Evolutionary conservation across 2,797 vertebrate species (phyloP), one percentile per base, ranked within the genome.

Genomic region (Microctenopoma stevenorrisi): DNA sequence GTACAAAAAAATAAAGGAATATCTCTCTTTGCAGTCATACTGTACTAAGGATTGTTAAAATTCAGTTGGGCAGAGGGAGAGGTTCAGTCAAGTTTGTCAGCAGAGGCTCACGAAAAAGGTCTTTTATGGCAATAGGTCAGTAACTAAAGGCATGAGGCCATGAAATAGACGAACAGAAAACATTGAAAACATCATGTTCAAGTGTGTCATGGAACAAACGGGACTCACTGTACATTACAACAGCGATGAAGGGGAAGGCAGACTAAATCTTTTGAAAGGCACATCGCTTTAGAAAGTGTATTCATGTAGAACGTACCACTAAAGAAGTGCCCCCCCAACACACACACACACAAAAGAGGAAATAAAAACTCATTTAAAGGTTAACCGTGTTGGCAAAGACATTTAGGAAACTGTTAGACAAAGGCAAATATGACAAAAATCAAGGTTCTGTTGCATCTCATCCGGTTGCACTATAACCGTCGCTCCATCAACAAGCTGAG

Each of bases 251-350:
- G 81, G 75, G 68, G 53, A 83, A 86, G 88, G 89, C 89, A 91
- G 88, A 91, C 82, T 86, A 56, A 82, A 87, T 83, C 85, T 90
- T 89, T 68, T 90, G 85, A 93, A 91, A 95, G 94, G 94, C 94
- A 95, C 94, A 83, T 89, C 86, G 93, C 90, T 93, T 93, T 80
- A 90, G 83, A 92, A 84, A 91, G 90, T 64, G 78, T 73, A 87
- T 90, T 86, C 74, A 76, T 74, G 63, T 72, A 58, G 62, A 89
- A 78, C 67, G 82, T 80, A 86, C 74, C 60, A 76, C 84, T 82
- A 87, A 88, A 88, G 88, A 69, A 87, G 88, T 89, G 86, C 84
- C 83, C 55, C 64, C 64, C 79, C 70, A 55, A 58, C 58, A 37
- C 51, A 59, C 38, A 61, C 40, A 63, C 62, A 26, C 64, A 72